Evolutionary conservation across 2,888 invertebrate species (phyloP), one percentile per base, ranked within the genome.

Genomic region (Cosmorhoe ocellata): DNA sequence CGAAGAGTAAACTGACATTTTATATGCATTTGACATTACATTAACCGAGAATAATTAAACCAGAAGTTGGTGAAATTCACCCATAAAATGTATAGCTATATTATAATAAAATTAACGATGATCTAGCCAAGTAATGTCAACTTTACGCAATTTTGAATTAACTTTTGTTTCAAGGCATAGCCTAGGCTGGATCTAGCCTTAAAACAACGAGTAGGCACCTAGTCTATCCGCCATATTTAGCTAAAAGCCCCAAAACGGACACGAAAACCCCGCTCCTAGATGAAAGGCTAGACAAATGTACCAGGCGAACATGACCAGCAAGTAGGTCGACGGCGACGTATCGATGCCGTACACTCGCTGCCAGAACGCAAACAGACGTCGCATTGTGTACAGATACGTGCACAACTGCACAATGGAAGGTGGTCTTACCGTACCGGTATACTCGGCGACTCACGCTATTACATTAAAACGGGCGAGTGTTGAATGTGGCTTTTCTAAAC

Each of bases 261-360:
- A 14, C 33, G 14, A 12, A 45, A 50, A 48, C 42, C 27, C 24
- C 14, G 39, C 56, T 60, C 65, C 68, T 70, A 70, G 60, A 58
- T 53, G 33, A 37, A 10, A 42, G 52, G 43, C 62, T 62, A 62
- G 63, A 56, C 51, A 56, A 56, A 54, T 57, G 64, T 74, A 74
- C 70, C 66, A 74, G 76, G 74, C 62, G 57, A 34, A 50, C 66
- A 75, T 66, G 61, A 59, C 33, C 47, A 33, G 61, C 50, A 56
- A 71, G 70, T 64, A 67, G 67, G 67, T 68, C 62, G 60, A 42
- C 18, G 18, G 18, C n/a, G n/a, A 18, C 31, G 40, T 66, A 59
- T 63, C 61, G 67, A 69, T 64, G 68, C 58, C 56, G 39, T 43
- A 44, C 50, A 52, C 54, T 66, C 52, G 61, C 38, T 59, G 53